phyloP scores from a whole-genome alignment of 2,113 vertebrate genomes.

The Sula dactylatra region DNA sequence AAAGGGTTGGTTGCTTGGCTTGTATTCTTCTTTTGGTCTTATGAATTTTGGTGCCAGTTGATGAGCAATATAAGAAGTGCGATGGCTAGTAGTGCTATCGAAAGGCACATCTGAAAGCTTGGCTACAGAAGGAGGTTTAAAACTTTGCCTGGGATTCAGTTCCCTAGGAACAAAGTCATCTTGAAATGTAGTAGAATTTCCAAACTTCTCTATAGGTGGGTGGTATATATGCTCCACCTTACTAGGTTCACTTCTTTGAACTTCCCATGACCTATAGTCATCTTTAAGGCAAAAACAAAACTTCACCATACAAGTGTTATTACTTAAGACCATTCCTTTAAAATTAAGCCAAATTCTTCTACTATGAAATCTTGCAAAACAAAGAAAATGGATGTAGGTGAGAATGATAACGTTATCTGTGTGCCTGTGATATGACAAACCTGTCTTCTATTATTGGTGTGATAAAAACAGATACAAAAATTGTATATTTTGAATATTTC shows the following conservation, averaged over 20 bases:
- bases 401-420: not conserved
- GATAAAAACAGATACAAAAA: not conserved
- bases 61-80: conserved; percentile 68
- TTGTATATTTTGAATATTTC: not conserved
- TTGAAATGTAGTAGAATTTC: conserved; percentile 83
- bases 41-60: conserved; percentile 42
- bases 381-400: not conserved
- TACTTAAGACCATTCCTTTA: not conserved
- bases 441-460: not conserved
- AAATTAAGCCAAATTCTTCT: not conserved
- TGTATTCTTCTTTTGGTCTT: conserved; percentile 69
- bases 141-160: conserved; percentile 62
- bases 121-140: conserved; percentile 64
- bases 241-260: conserved; percentile 68
- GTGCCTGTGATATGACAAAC: not conserved
- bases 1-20: conserved; percentile 73
- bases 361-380: not conserved
- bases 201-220: conserved; percentile 76
- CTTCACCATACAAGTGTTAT: not conserved
- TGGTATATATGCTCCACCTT: conserved; percentile 72
- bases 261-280: conserved; percentile 77
- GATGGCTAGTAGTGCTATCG: conserved; percentile 72
- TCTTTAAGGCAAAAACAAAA: conserved; percentile 71
- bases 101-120: conserved; percentile 69
- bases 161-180: conserved; percentile 75